Evolutionary conservation across 2,888 invertebrate species (phyloP).

Genomic region (Seladonia tumulorum): DNA sequence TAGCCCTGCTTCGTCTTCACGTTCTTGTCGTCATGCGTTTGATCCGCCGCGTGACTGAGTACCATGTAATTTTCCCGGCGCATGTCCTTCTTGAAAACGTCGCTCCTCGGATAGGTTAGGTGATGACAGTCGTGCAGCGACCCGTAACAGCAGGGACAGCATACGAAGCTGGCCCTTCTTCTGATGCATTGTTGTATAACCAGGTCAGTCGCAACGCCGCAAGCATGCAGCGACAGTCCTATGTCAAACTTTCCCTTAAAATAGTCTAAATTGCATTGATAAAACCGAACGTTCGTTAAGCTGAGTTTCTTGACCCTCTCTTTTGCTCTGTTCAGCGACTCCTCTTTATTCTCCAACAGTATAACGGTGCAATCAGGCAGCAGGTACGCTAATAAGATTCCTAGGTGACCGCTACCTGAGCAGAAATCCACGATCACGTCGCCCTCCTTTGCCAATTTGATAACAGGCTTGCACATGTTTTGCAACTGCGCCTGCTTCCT

Average conservation of each 20-base stretch:
- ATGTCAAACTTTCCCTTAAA: constrained; percentile 93
- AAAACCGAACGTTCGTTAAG: constrained; percentile 90
- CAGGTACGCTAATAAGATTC: constrained; percentile 92
- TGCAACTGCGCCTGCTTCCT: constrained; percentile 95
- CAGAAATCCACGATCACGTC: constrained; percentile 96
- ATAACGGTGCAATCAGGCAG: constrained; percentile 92
- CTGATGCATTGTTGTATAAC: constrained; percentile 93
- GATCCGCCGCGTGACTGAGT: constrained; percentile 96
- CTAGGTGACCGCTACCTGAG: constrained; percentile 96
- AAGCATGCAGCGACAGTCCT: constrained; percentile 96
- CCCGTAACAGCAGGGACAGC: constrained; percentile 98
- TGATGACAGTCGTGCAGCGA: constrained; percentile 92
- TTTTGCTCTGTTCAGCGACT: constrained; percentile 91
- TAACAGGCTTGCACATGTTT: constrained; percentile 91
- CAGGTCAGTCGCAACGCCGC: constrained; percentile 97
- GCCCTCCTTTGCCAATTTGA: constrained; percentile 88
- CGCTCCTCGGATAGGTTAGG: constrained; percentile 93
- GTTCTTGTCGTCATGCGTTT: constrained; percentile 92
- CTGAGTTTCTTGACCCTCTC: constrained; percentile 88
- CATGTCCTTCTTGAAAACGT: constrained; percentile 85
- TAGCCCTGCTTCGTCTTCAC: constrained; percentile 91
- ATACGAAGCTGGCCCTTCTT: constrained; percentile 92
- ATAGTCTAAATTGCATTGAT: constrained; percentile 96
- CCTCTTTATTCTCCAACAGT: constrained; percentile 96
- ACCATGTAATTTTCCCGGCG: constrained; percentile 89